Evolutionary conservation across 2,113 vertebrate species (phyloP).

Genomic region (Vombatus ursinus): DNA sequence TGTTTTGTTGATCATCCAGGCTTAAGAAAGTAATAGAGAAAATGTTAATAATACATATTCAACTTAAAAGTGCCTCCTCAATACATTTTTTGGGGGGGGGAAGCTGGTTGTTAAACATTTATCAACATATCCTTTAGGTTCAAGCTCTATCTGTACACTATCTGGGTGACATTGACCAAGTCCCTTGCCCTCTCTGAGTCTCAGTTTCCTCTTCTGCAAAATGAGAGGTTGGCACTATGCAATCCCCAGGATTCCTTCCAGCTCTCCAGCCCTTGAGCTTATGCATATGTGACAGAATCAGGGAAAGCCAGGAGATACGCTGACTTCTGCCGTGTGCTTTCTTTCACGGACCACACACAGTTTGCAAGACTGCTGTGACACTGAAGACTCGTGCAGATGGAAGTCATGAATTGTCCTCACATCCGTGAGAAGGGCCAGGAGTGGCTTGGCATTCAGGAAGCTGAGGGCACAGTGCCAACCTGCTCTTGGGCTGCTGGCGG

Average conservation of each 20-base stretch:
- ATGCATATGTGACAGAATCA: neutral
- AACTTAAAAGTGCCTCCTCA: too few species aligned
- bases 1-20: too few species aligned
- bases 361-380: neutral
- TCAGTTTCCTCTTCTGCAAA: constrained; percentile 48
- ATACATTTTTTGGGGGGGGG: too few species aligned
- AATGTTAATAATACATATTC: too few species aligned
- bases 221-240: neutral
- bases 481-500: neutral
- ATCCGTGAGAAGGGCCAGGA: neutral
- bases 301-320: neutral
- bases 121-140: neutral
- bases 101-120: too few species aligned
- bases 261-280: neutral
- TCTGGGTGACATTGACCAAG: neutral
- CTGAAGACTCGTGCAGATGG: neutral
- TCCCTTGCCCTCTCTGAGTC: neutral
- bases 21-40: too few species aligned
- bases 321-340: neutral
- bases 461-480: neutral
- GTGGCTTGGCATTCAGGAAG: neutral
- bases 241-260: too few species aligned
- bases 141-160: constrained; percentile 9
- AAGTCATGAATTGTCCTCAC: neutral
- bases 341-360: neutral